Evolutionary conservation across 2,797 vertebrate genomes (phyloP).

Genomic region (Rhyacichthys aspro): DNA sequence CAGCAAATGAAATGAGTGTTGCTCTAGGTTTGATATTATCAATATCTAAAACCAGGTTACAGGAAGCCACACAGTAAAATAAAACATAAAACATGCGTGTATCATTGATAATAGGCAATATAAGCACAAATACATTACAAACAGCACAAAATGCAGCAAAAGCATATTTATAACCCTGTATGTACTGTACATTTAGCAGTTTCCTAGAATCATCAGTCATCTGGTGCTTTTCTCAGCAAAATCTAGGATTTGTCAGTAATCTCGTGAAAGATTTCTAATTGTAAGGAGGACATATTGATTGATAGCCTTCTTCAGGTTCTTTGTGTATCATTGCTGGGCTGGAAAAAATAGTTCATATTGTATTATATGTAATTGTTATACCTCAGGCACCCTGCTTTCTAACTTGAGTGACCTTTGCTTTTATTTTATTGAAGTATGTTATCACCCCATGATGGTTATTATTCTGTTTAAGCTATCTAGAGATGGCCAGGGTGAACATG

Average conservation of each 20-base stretch:
- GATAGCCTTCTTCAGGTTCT: too few relatives aligned
- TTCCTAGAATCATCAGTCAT: conserved; percentile 3
- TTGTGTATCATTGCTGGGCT: too few relatives aligned
- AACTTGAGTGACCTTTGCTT: too few relatives aligned
- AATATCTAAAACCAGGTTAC: too few relatives aligned
- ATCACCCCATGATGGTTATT: conserved; percentile 7
- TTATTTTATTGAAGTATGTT: background rate
- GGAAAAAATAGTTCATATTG: too few relatives aligned
- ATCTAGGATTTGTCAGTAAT: conserved; percentile 41
- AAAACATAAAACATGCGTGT: too few relatives aligned
- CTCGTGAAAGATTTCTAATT: conserved; percentile 21
- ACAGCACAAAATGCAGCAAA: background rate
- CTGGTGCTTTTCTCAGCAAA: conserved; percentile 23
- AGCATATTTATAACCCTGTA: background rate
- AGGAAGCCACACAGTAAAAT: too few relatives aligned
- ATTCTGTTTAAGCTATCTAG: conserved; percentile 15
- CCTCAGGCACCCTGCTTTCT: too few relatives aligned
- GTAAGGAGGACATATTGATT: background rate
- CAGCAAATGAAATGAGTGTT: background rate
- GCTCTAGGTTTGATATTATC: too few relatives aligned
- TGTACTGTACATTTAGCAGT: conserved; percentile 1
- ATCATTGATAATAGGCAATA: too few relatives aligned
- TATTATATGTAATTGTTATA: too few relatives aligned
- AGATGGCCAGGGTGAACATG: too few relatives aligned
- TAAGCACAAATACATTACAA: background rate